Evolutionary conservation across 2,888 invertebrate species (phyloP), one percentile per base, ranked within the genome.

Genomic region (Dryomyza anilis): DNA sequence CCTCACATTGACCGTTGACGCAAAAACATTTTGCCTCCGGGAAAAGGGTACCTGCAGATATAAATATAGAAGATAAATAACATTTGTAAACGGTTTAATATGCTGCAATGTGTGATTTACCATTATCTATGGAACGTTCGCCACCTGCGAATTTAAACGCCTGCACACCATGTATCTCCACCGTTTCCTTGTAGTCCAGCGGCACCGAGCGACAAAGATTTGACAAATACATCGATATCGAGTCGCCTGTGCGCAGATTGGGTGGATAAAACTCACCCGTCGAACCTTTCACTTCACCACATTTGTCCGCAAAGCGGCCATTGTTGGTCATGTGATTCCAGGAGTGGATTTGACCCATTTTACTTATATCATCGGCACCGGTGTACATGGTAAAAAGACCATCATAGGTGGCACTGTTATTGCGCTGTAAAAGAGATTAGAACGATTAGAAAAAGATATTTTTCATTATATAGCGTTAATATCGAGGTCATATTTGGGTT

Each of bases 221-320:
- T 0, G 92, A 86, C 63, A 89, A 86, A 80, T 91, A 93, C 73
- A 93, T 84, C 30, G 83, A 82, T n/a, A 91, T 84, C n/a, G 80
- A 78, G 25, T 84, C 85, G 1, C 86, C 85, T 67, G 87, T 88
- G 0, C 84, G 85, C 68, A 89, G 82, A 73, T 88, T 85, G 0
- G 90, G 90, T 0, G 91, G 89, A 79, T 91, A 90, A 76, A 94
- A 89, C 84, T 94, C 94, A 0, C 94, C 94, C 1, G 90, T 90
- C 21, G 93, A 92, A 25, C 93, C 93, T 64, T 85, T 84, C 0
- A 94, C 85, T 74, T 78, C 75, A 45, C 88, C 88, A 77, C 91
- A 91, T 19, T 85, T 78, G 2, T 85, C 79, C 0, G 74, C 69
- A 69, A 86, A 86, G 74, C 85, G 78, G 69, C 85, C 78, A 0